phyloP scores from a whole-genome alignment of 2,888 invertebrate genomes.

The Baccha elongata region DNA sequence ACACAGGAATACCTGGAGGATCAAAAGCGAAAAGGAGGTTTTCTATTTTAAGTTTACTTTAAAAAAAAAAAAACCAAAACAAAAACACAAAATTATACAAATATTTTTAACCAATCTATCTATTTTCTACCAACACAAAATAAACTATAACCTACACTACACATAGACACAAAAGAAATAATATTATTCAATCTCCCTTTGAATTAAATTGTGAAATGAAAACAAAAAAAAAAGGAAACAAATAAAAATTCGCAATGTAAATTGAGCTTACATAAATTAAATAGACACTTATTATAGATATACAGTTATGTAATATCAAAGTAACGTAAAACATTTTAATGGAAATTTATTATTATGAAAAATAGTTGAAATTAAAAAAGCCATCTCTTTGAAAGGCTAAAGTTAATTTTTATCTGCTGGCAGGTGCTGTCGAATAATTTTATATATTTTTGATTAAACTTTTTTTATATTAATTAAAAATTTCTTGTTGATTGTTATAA shows the following conservation, averaged over 20 bases:
- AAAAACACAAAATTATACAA: slow-evolving; percentile 1
- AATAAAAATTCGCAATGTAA: slow-evolving; percentile 40
- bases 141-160: not conserved
- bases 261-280: slow-evolving; percentile 50
- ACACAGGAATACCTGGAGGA: slow-evolving; percentile 82
- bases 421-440: slow-evolving; percentile 26
- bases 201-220: slow-evolving; percentile 36
- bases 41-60: slow-evolving; percentile 34
- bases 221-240: slow-evolving; percentile 10
- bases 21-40: slow-evolving; percentile 79
- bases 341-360: slow-evolving; percentile 16
- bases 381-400: not conserved
- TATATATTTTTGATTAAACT: not conserved
- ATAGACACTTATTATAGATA: slow-evolving; percentile 17
- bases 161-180: not conserved
- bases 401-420: not conserved
- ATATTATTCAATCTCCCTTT: not conserved
- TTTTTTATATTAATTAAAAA: slow-evolving; percentile 6
- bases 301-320: no score
- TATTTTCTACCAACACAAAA: slow-evolving; percentile 38
- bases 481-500: slow-evolving; percentile 10
- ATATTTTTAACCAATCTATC: slow-evolving; percentile 33
- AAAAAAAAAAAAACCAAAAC: not conserved
- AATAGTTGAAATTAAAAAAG: no score
- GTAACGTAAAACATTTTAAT: slow-evolving; percentile 29